phyloP scores from a whole-genome alignment of 2,888 invertebrate genomes.

The Habroteleia sp. region DNA sequence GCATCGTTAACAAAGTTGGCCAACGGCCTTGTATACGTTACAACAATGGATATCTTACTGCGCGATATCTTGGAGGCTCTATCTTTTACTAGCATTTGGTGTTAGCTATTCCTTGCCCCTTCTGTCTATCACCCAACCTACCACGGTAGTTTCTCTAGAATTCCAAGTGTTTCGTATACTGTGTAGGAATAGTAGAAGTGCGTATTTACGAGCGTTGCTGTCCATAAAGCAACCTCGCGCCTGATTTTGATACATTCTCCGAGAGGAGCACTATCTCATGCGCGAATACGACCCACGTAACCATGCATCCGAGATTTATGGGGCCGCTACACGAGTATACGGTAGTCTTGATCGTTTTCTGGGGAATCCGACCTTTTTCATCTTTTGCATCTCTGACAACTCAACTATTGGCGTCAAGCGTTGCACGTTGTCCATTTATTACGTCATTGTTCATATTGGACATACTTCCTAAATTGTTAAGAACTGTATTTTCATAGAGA shows the following conservation, averaged over 20 bases:
- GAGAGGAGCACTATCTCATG: slow-evolving; percentile 80
- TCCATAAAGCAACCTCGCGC: slow-evolving; percentile 81
- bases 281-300: slow-evolving; percentile 81
- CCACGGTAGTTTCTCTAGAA: slow-evolving; percentile 73
- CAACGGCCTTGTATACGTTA: slow-evolving; percentile 32
- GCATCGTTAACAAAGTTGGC: slow-evolving; percentile 42
- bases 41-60: slow-evolving; percentile 66
- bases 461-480: slow-evolving; percentile 7
- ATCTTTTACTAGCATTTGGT: slow-evolving; percentile 80
- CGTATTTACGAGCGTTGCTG: slow-evolving; percentile 81
- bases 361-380: slow-evolving; percentile 50
- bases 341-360: slow-evolving; percentile 62
- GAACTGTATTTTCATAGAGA: background rate
- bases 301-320: slow-evolving; percentile 79
- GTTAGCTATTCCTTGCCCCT: slow-evolving; percentile 77
- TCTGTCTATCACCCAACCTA: slow-evolving; percentile 76
- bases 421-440: slow-evolving; percentile 40
- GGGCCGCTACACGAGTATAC: slow-evolving; percentile 72
- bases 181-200: slow-evolving; percentile 79
- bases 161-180: slow-evolving; percentile 71
- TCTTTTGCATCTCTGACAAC: slow-evolving; percentile 41
- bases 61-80: slow-evolving; percentile 74
- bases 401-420: slow-evolving; percentile 31
- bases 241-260: slow-evolving; percentile 81
- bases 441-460: background rate